phyloP scores from a whole-genome alignment of 2,113 vertebrate species.

The Solea senegalensis region DNA sequence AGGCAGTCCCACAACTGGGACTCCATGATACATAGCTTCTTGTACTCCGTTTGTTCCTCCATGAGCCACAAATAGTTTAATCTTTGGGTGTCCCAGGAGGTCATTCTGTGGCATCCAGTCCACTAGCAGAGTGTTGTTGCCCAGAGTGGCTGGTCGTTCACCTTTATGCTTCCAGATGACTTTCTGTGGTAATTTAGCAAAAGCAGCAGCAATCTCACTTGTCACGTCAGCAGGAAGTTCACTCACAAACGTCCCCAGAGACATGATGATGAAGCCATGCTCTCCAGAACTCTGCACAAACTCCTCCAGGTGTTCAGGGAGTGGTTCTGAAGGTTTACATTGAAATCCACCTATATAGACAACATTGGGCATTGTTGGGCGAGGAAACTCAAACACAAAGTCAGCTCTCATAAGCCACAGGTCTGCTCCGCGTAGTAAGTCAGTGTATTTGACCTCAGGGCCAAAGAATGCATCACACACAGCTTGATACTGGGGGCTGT shows the following conservation, averaged over 20 bases:
- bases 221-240: constrained; percentile 69
- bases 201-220: constrained; percentile 67
- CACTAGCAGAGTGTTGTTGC: constrained; percentile 76
- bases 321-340: constrained; percentile 69
- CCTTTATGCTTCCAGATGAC: constrained; percentile 79
- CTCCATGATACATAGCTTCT: constrained; percentile 76
- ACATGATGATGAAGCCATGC: constrained; percentile 80
- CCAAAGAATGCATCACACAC: constrained; percentile 71
- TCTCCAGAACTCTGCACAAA: constrained; percentile 79
- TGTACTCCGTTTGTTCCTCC: constrained; percentile 78
- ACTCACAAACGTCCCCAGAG: constrained; percentile 77
- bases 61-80: constrained; percentile 72
- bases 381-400: constrained; percentile 83
- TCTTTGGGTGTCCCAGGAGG: constrained; percentile 75
- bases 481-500: constrained; percentile 52
- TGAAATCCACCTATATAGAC: constrained; percentile 80
- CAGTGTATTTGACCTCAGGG: constrained; percentile 58
- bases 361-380: constrained; percentile 81
- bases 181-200: constrained; percentile 78
- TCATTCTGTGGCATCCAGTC: constrained; percentile 81
- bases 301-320: constrained; percentile 73
- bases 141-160: constrained; percentile 53
- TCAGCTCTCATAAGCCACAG: constrained; percentile 82
- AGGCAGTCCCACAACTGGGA: constrained; percentile 73
- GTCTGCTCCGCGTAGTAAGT: constrained; percentile 75